Evolutionary conservation across 35 echinoderm and acorn worm genomes (phyloP), one percentile per base, ranked within the genome.

Genomic region (Amphiura filiformis): DNA sequence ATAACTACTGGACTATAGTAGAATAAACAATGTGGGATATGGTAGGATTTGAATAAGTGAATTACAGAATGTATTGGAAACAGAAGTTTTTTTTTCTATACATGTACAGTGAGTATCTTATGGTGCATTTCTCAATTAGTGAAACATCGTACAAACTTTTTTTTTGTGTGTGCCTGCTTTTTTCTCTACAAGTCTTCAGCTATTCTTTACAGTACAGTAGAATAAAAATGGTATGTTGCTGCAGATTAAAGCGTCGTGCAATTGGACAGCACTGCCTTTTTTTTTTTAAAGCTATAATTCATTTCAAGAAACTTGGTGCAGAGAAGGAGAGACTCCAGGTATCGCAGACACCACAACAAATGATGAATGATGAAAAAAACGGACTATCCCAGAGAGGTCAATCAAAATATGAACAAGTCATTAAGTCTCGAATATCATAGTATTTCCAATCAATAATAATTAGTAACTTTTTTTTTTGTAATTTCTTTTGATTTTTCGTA

Each of bases 21-120:
- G 61, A 70, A 70, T 70, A 70, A 30, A 70, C 61, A 70, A 70
- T 70, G 7, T 30, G 61, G 61, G 61, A 70, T 30, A 5, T 70
- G 61, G 61, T 70, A 70, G 61, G 61, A 70, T 2, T 70, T 70
- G 28, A 70, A 70, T 70, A 26, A 70, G 61, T 70, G 61, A 70
- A 70, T 70, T 70, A 70, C 61, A 70, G 61, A 70, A 13, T 26
- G 26, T 70, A 2, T 18, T 70, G 7, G 44, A 70, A 70, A 70
- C 61, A 70, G 61, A 70, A n/a, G n/a, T n/a, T n/a, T n/a, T n/a
- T n/a, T 70, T 70, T 70, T 70, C 61, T 70, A 70, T 70, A 70
- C 44, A 52, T 52, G 44, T 52, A 52, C 61, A 70, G 61, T 30
- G 61, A 70, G 61, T 70, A 15, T 70, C 26, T 70, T 70, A 70